These are phyloP conservation scores for Oxyteleia sp. DNA, from an alignment of 2,888 invertebrate genomes.

Conservation along the genomic window DNA sequence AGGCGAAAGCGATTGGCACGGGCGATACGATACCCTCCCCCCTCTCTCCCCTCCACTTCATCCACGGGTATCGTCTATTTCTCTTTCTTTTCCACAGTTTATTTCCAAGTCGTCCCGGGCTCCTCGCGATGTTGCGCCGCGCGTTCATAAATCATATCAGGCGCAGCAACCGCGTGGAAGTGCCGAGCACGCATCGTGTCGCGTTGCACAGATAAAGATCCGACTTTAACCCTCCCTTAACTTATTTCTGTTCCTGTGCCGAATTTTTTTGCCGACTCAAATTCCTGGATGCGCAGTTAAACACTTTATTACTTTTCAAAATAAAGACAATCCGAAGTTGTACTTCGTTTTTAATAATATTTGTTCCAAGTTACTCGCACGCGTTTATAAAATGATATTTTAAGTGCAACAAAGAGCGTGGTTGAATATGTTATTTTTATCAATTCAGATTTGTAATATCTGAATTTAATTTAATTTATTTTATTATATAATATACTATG, in stretches of 20 bases:
- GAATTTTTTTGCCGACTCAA: slow-evolving; percentile 42
- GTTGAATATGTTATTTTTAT: too few relatives aligned
- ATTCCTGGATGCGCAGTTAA: slow-evolving; percentile 27
- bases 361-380: background rate
- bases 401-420: too few relatives aligned
- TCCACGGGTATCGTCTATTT: slow-evolving; percentile 61
- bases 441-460: too few relatives aligned
- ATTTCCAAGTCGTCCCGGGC: slow-evolving; percentile 66
- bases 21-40: slow-evolving; percentile 67
- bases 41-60: slow-evolving; percentile 21
- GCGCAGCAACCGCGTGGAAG: slow-evolving; percentile 69
- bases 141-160: slow-evolving; percentile 71
- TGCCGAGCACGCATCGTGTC: slow-evolving; percentile 79
- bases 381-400: too few relatives aligned
- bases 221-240: slow-evolving; percentile 56
- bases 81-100: slow-evolving; percentile 73
- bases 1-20: slow-evolving; percentile 75
- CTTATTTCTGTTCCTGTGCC: slow-evolving; percentile 51
- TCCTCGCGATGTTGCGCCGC: slow-evolving; percentile 66
- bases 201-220: slow-evolving; percentile 80
- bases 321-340: slow-evolving; percentile 4
- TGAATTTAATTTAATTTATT: too few relatives aligned
- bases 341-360: background rate
- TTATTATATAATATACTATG: too few relatives aligned
- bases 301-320: slow-evolving; percentile 39